A percentile compares a stretch with the other conserved stretches of the same genome.
Evolutionary conservation across 2,113 vertebrate genomes (phyloP).

Genomic region (Amazona guildingii): DNA sequence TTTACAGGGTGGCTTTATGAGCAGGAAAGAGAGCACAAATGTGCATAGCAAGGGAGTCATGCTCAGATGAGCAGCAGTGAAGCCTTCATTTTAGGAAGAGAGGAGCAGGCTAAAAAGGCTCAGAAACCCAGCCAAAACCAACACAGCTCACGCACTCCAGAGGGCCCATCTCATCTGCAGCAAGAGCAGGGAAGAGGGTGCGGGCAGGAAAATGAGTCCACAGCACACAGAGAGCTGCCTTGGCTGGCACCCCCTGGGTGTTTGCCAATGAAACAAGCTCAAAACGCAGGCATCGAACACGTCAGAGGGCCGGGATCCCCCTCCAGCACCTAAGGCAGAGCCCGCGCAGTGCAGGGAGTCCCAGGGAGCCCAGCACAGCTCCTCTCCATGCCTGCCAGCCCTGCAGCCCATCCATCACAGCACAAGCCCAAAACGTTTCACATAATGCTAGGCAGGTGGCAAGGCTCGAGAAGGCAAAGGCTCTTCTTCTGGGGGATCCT

Average conservation of each 20-base stretch:
- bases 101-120: not conserved
- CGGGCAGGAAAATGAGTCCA: not conserved
- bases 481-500: not conserved
- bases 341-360: not conserved
- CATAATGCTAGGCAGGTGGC: not conserved
- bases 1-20: rapidly evolving
- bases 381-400: not conserved
- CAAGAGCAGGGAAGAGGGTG: not conserved
- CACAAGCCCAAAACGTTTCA: not conserved
- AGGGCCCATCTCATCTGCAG: not conserved
- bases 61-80: not conserved
- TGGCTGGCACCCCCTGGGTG: not conserved
- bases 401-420: not conserved
- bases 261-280: not conserved
- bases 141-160: not conserved
- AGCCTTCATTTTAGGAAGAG: not conserved
- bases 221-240: not conserved
- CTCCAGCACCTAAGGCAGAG: not conserved
- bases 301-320: not conserved
- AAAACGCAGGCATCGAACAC: not conserved
- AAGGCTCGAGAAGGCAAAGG: not conserved
- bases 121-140: not conserved
- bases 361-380: not conserved
- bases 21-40: not conserved
- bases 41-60: rapidly evolving